Evolutionary conservation across 2,888 invertebrate genomes (phyloP), one percentile per base, ranked within the genome.

Genomic region (Caenorhabditis becei): DNA sequence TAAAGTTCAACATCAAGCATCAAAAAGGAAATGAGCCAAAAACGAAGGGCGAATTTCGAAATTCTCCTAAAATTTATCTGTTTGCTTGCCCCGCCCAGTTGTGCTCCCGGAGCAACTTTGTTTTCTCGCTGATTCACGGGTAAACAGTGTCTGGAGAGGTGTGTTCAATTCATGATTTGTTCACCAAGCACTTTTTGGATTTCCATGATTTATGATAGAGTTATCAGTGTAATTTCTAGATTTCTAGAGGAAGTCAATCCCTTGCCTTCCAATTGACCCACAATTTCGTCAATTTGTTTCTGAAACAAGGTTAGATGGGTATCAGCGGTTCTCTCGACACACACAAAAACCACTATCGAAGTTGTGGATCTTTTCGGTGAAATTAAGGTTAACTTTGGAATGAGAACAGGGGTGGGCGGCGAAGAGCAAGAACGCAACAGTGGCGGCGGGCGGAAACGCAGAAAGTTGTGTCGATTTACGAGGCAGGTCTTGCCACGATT

Each of bases 291-390:
- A 51, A 26, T 47, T 26, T 26, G 16, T 5, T 2, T 41, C 28
- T 41, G 28, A 74, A 74, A 59, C 58, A 63, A 58, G 74, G 74
- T 66, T 66, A 74, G 74, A 74, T 74, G 66, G 20, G 74, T 74
- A 74, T 74, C 74, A 24, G n/a, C 20, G 10, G 14, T 20, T 37
- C 32, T 24, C 28, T 28, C 23, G 14, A 3, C 41, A 11, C 62
- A 4, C 32, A 32, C 4, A 10, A 32, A 4, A 10, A 32, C 32
- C 10, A 10, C 32, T 66, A 66, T 74, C 74, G 26, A 44, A 26
- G 14, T 51, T 59, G 37, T 26, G 14, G 7, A 51, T 63, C 56
- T 59, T 10, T 10, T 28, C 28, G 56, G 11, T 18, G 35, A 65
- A 63, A 72, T 53, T 70, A 59, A 7, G 59, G 69, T 61, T 59